Evolutionary conservation across 2,888 invertebrate genomes (phyloP), one percentile per base, ranked within the genome.

Genomic region (Zaprionus obscuricornis): DNA sequence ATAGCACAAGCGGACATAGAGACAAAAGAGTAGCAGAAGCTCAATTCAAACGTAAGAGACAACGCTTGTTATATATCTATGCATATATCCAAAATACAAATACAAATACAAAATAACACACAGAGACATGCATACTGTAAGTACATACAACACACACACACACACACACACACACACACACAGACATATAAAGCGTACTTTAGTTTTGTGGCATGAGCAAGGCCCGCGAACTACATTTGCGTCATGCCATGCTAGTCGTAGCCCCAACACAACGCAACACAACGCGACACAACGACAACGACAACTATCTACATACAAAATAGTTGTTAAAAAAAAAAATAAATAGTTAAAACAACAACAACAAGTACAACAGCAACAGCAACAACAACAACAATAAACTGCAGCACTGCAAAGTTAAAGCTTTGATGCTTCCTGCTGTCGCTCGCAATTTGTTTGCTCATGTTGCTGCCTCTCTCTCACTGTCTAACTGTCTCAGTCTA

Each of bases 211-310:
- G 66, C 55, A 66, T 62, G 66, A 45, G 66, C 33, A 31, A 20
- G 34, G 26, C 39, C 24, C 67, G 60, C 54, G n/a, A n/a, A 66
- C 65, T 58, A 78, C 57, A 78, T 81, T 74, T 79, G 72, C 83
- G 83, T 85, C 81, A 85, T 69, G 70, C 67, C 37, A 54, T 45
- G n/a, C n/a, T n/a, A n/a, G n/a, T n/a, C n/a, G n/a, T n/a, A n/a
- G n/a, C n/a, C n/a, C n/a, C 33, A 54, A 42, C 50, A 52, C 37
- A 65, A 58, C 50, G 66, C 59, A 66, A 58, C 49, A 66, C n/a
- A 45, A 22, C 29, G 17, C 26, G 11, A 45, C 33, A 55, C 22
- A 14, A 26, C 29, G 22, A 52, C 29, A 51, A 42, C 27, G 33
- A 37, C 36, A 40, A 18, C n/a, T n/a, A n/a, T n/a, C n/a, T n/a